phyloP scores from a whole-genome alignment of 2,888 invertebrate species.

The Melinaea marsaeus region DNA sequence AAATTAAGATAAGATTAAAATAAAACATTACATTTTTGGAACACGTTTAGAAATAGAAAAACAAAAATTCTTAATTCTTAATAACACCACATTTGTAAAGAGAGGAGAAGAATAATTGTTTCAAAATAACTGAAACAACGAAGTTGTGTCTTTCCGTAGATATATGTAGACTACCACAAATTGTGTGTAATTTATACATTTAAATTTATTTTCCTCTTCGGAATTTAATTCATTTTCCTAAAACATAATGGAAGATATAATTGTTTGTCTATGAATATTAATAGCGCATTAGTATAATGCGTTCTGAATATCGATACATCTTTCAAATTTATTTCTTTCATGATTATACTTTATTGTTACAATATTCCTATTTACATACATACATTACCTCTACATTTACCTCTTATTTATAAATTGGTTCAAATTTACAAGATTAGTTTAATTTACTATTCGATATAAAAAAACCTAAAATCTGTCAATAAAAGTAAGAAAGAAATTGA shows the following conservation, averaged over 20 bases:
- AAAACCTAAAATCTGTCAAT: too few relatives aligned
- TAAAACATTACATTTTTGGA: too few relatives aligned
- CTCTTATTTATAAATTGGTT: too few relatives aligned
- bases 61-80: too few relatives aligned
- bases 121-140: neutral
- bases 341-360: conserved; percentile 11
- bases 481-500: too few relatives aligned
- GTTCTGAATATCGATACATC: conserved; percentile 51
- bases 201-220: conserved; percentile 54
- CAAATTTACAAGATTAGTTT: too few relatives aligned
- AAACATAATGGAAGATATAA: conserved; percentile 68
- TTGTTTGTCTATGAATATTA: conserved; percentile 67
- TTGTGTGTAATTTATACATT: conserved; percentile 41
- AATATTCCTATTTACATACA: neutral
- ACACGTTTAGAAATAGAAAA: too few relatives aligned
- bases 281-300: conserved; percentile 66
- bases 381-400: too few relatives aligned
- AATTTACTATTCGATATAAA: too few relatives aligned
- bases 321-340: conserved; percentile 40
- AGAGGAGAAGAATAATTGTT: neutral
- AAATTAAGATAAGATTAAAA: too few relatives aligned
- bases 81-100: too few relatives aligned
- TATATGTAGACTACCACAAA: conserved; percentile 15
- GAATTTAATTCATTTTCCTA: conserved; percentile 55
- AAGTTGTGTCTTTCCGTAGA: neutral